A percentile compares a stretch with the other conserved stretches of the same genome.
Evolutionary conservation across 2,888 invertebrate species (phyloP).

Genomic region (Lithophane ornitopus): DNA sequence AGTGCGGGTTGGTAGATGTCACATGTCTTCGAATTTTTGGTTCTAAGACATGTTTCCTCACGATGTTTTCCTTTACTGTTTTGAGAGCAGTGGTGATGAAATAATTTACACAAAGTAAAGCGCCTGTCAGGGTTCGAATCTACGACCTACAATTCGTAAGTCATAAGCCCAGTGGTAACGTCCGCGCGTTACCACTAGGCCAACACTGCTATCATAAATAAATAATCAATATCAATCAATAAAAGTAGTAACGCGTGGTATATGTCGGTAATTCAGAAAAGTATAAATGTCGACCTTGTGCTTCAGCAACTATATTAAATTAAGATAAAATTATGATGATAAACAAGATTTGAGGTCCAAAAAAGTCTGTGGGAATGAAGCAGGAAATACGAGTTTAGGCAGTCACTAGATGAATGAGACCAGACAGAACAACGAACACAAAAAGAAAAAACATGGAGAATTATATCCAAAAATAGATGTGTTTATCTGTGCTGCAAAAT

Average conservation of each 20-base stretch:
- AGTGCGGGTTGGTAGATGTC: no score
- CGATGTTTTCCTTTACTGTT: no score
- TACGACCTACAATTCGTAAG: no score
- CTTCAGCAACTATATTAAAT: slow-evolving; percentile 34
- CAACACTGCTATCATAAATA: no score
- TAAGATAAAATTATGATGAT: slow-evolving; percentile 45
- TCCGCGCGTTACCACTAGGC: no score
- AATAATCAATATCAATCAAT: no score
- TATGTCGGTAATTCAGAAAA: slow-evolving; percentile 12
- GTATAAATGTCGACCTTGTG: slow-evolving; percentile 36
- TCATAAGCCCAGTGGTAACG: no score
- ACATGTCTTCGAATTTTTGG: no score
- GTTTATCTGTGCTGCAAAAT: slow-evolving; percentile 12
- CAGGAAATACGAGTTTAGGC: slow-evolving; percentile 63
- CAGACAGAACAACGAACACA: slow-evolving; percentile 26
- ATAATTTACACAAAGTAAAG: no score
- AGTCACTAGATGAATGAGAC: slow-evolving; percentile 57
- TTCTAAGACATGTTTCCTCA: no score
- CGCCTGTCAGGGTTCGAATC: no score
- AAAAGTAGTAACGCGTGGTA: slow-evolving; percentile 12
- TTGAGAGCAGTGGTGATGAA: no score
- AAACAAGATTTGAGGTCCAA: slow-evolving; percentile 52
- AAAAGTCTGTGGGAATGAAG: slow-evolving; percentile 47
- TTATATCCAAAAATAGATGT: slow-evolving; percentile 16
- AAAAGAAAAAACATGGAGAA: slow-evolving; percentile 20